Conservation (phyloP, 2,797 vertebrate species). For the Coreius guichenoti region DNA sequence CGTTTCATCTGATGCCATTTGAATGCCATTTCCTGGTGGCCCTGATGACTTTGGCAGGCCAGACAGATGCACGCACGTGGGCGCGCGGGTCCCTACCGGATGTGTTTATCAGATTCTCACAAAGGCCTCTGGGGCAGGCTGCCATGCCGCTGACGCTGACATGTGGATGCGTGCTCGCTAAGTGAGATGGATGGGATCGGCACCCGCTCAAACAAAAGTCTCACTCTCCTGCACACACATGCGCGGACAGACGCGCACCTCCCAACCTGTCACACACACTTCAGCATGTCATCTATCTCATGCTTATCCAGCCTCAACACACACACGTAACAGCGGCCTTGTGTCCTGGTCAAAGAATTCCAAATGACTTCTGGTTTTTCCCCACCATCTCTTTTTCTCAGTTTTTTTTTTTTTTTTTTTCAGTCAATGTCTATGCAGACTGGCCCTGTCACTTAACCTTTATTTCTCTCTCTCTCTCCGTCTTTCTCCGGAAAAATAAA, state of each 20-base stretch:
- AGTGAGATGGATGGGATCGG: slow-evolving; percentile 66
- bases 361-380: slow-evolving; percentile 52
- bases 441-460: slow-evolving; percentile 32
- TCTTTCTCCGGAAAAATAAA: slow-evolving; percentile 20
- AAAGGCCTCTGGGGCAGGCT: slow-evolving; percentile 61
- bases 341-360: slow-evolving; percentile 57
- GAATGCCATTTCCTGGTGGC: slow-evolving; percentile 56
- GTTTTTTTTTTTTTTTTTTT: slow-evolving; percentile 36
- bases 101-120: slow-evolving; percentile 57
- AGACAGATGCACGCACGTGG: slow-evolving; percentile 49
- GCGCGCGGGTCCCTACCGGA: slow-evolving; percentile 49
- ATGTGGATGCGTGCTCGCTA: slow-evolving; percentile 59
- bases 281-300: slow-evolving; percentile 62
- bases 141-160: slow-evolving; percentile 57
- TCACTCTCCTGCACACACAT: slow-evolving; percentile 58
- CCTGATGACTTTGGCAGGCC: slow-evolving; percentile 56
- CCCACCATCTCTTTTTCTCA: slow-evolving; percentile 27
- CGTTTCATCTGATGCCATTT: slow-evolving; percentile 56
- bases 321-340: slow-evolving; percentile 45
- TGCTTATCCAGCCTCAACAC: slow-evolving; percentile 56
- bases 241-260: slow-evolving; percentile 48
- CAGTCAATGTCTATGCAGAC: slow-evolving; percentile 22
- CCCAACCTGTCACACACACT: slow-evolving; percentile 65
- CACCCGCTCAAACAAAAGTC: slow-evolving; percentile 62
- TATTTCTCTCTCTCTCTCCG: slow-evolving; percentile 23